phyloP scores from a whole-genome alignment of 35 echinoderm and acorn worm genomes.

The Patiria miniata region DNA sequence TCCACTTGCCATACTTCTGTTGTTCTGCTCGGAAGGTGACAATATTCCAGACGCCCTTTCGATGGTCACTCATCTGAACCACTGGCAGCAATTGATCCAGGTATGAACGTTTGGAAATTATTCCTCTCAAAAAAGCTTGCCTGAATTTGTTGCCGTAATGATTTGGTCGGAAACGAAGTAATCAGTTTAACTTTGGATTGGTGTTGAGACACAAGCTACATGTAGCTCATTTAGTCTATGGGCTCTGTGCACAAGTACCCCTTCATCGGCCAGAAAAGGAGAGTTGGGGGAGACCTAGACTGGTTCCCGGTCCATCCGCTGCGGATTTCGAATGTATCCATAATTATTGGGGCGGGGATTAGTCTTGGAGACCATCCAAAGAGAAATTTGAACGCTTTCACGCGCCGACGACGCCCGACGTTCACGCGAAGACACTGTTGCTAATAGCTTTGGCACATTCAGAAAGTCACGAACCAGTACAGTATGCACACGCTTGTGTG shows the following conservation, averaged over 20 bases:
- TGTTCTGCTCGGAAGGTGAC: conserved; percentile 92
- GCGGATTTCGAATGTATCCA: background rate
- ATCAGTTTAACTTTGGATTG: background rate
- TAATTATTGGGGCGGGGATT: too few species aligned
- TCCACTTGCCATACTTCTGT: conserved; percentile 74
- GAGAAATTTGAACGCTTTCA: too few species aligned
- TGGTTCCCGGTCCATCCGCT: too few species aligned
- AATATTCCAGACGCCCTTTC: conserved; percentile 84
- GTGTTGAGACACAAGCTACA: background rate
- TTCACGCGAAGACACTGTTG: too few species aligned
- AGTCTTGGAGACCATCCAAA: too few species aligned
- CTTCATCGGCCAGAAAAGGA: too few species aligned
- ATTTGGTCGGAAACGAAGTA: background rate
- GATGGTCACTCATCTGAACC: conserved; percentile 67
- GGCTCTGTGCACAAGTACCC: too few species aligned
- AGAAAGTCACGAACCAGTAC: too few species aligned
- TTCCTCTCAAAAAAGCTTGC: background rate
- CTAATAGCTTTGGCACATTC: too few species aligned
- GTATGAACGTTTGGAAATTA: background rate
- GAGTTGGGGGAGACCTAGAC: too few species aligned
- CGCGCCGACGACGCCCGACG: too few species aligned
- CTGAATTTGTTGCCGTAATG: background rate
- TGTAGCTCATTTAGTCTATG: background rate
- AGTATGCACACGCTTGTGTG: too few species aligned
- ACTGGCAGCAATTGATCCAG: conserved; percentile 63